Evolutionary conservation across 2,888 invertebrate species (phyloP), one percentile per base, ranked within the genome.

Genomic region (Spisula subtruncata): DNA sequence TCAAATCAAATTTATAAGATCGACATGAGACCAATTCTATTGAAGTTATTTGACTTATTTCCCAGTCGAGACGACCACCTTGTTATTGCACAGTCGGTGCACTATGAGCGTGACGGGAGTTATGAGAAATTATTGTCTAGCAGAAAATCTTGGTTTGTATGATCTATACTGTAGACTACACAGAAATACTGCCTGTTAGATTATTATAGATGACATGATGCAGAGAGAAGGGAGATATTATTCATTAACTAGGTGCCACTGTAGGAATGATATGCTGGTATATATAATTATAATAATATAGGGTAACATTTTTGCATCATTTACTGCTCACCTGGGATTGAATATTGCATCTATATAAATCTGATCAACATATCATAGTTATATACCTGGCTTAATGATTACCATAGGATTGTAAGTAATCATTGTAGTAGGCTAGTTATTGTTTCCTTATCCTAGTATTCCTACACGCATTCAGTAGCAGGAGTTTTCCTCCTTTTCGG

Each of bases 191-290:
- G 60, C n/a, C 60, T 66, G 60, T 66, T 66, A 25, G 6, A 25
- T 66, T 10, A 25, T 66, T n/a, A 66, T 66, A 25, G 25, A 10
- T 25, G 25, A 25, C 32, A 25, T 29, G 10, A 32, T 75, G 75
- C 75, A 75, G 18, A 25, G 75, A 75, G 75, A 75, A 8, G 75
- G 35, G 75, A 75, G 12, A 75, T 75, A 75, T 75, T 60, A 51
- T 51, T 51, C 51, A 51, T 51, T 51, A 51, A 66, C 60, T 66
- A 66, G 60, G 32, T 71, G 1, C 10, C 75, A 75, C 32, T 75
- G 35, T 75, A 35, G 4, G 12, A 41, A 41, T 41, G 41, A 75
- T 75, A 0, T 75, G 16, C 75, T 75, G 75, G 18, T n/a, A 18
- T 75, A 32, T 75, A 35, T n/a, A n/a, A n/a, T n/a, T n/a, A 75